A percentile compares a stretch with the other conserved stretches of the same genome.
phyloP scores from a whole-genome alignment of 2,888 invertebrate species.

The Therioaphis trifolii region DNA sequence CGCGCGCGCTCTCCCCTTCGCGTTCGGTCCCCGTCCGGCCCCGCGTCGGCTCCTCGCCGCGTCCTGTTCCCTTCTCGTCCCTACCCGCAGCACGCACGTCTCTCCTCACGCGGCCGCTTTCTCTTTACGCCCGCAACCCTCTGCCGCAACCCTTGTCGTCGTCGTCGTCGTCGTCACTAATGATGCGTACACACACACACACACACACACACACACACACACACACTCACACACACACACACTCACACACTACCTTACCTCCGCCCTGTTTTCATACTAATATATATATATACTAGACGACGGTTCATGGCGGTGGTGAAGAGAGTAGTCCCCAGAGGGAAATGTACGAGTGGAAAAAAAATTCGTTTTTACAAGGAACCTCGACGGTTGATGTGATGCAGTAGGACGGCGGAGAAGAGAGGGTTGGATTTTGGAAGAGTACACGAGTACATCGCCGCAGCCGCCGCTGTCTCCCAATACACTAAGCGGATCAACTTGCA shows the following conservation, averaged over 20 bases:
- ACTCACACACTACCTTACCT: no score
- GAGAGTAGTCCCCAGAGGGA: conserved; percentile 24
- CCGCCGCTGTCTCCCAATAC: conserved; percentile 52
- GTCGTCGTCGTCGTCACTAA: conserved; percentile 18
- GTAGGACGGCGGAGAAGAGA: background rate
- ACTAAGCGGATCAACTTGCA: conserved; percentile 61
- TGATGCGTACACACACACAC: conserved; percentile 26
- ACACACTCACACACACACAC: background rate
- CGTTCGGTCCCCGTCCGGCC: no score
- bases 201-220: no score
- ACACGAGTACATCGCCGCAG: conserved; percentile 46
- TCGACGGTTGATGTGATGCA: conserved; percentile 39
- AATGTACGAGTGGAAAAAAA: conserved; percentile 19
- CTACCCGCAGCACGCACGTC: background rate
- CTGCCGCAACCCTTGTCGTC: background rate
- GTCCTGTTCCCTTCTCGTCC: background rate
- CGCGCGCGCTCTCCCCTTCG: background rate
- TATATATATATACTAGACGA: background rate
- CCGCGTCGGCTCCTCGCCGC: no score
- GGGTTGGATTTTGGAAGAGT: conserved; percentile 45
- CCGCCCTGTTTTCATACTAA: no score
- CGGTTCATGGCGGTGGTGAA: background rate
- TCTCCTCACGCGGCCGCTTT: background rate
- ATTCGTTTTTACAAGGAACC: conserved; percentile 50
- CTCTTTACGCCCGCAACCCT: background rate